phyloP scores from a whole-genome alignment of 2,113 vertebrate species.

The Chloebia gouldiae region DNA sequence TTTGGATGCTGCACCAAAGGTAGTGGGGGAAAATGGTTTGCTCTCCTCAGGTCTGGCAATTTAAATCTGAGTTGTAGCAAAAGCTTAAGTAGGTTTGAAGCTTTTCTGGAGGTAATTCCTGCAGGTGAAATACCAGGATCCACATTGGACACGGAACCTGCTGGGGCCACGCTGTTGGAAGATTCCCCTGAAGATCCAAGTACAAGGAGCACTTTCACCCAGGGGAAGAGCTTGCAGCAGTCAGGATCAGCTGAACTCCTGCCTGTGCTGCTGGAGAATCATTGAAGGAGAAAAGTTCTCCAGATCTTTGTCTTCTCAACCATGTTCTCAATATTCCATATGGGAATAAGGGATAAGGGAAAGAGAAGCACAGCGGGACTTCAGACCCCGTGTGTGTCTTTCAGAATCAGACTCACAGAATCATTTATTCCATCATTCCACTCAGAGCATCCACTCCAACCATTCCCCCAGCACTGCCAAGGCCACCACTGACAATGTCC shows the following conservation, averaged over 20 bases:
- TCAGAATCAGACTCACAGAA: neutral
- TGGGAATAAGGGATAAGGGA: neutral
- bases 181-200: neutral
- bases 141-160: neutral
- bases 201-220: neutral
- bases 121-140: neutral
- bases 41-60: neutral
- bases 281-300: neutral
- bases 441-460: neutral
- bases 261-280: neutral
- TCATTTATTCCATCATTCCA: neutral
- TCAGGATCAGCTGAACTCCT: neutral
- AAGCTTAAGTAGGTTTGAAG: neutral
- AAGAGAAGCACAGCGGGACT: neutral
- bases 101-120: neutral
- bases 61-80: neutral
- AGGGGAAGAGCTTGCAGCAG: neutral
- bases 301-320: neutral
- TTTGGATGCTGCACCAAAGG: neutral
- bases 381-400: neutral
- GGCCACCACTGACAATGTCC: neutral
- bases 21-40: fast-evolving
- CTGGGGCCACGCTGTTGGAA: fast-evolving
- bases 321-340: neutral
- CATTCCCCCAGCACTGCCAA: neutral